These are phyloP conservation scores for Merluccius polli DNA, from an alignment of 2,797 vertebrate genomes.

Conservation along the genomic window DNA sequence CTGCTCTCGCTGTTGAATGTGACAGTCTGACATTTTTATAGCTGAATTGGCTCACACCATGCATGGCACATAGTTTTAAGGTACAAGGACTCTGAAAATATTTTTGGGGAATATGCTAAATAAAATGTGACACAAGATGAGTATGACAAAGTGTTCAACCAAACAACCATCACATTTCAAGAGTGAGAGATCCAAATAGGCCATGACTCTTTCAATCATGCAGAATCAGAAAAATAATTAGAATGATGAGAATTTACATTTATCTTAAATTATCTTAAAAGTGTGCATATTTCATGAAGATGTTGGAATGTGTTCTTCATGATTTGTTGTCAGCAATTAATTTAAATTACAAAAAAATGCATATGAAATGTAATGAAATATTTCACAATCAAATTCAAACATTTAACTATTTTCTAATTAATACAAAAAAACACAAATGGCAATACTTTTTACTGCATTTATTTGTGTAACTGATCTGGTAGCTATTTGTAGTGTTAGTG, in stretches of 20 bases:
- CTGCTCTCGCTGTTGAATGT: not conserved
- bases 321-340: not conserved
- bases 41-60: not conserved
- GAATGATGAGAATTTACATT: not conserved
- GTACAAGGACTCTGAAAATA: not conserved
- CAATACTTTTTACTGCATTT: too few relatives aligned
- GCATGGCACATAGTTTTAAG: not conserved
- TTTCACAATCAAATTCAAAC: not conserved
- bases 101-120: not conserved
- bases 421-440: not conserved
- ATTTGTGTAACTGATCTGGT: too few relatives aligned
- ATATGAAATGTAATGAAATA: not conserved
- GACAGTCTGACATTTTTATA: not conserved
- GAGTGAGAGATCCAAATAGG: not conserved
- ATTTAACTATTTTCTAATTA: not conserved
- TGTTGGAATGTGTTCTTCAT: not conserved
- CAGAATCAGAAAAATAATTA: too few relatives aligned
- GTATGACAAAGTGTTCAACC: too few relatives aligned
- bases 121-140: not conserved
- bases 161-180: not conserved
- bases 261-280: too few relatives aligned
- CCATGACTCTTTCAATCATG: not conserved
- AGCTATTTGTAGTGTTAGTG: too few relatives aligned
- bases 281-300: too few relatives aligned
- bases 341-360: not conserved